These are phyloP conservation scores for Cheilosia impressa DNA, from an alignment of 2,888 invertebrate species.

Conservation along the genomic window DNA sequence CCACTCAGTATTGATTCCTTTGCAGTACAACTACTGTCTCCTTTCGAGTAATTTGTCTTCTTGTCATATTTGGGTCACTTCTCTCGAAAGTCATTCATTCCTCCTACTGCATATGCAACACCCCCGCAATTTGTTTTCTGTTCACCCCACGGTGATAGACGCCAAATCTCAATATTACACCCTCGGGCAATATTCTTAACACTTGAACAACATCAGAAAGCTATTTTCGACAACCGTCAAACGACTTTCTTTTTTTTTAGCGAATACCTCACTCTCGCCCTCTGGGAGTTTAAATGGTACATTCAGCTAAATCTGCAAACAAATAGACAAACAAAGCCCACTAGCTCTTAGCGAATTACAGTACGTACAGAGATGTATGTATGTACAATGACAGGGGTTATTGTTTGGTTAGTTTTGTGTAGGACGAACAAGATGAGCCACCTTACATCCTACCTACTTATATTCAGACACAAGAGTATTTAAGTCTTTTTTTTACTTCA, in stretches of 20 bases:
- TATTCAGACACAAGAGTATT: slow-evolving; percentile 13
- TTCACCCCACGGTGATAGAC: slow-evolving; percentile 13
- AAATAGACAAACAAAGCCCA: slow-evolving; percentile 39
- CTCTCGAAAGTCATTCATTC: background rate
- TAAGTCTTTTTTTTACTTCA: slow-evolving; percentile 18
- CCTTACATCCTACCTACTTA: slow-evolving; percentile 7
- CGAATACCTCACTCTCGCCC: background rate
- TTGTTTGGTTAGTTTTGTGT: background rate
- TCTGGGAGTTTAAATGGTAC: slow-evolving; percentile 22
- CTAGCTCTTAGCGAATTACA: slow-evolving; percentile 32
- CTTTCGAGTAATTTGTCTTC: slow-evolving; percentile 19
- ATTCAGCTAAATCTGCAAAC: slow-evolving; percentile 41
- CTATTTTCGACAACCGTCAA: slow-evolving; percentile 22
- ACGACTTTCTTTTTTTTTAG: slow-evolving; percentile 50
- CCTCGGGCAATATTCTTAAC: slow-evolving; percentile 36
- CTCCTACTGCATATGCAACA: slow-evolving; percentile 28
- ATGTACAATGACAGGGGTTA: no score
- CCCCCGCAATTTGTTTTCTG: slow-evolving; percentile 26
- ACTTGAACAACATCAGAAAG: slow-evolving; percentile 34
- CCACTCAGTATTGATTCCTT: slow-evolving; percentile 45
- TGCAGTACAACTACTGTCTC: slow-evolving; percentile 10
- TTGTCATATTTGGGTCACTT: slow-evolving; percentile 46
- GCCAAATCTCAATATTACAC: slow-evolving; percentile 27
- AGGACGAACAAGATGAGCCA: slow-evolving; percentile 15
- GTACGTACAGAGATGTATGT: background rate